Evolutionary conservation across 1,140 invertebrate genomes (phyloP), one percentile per base, ranked within the genome.

Genomic region (Drosophila truncata): DNA sequence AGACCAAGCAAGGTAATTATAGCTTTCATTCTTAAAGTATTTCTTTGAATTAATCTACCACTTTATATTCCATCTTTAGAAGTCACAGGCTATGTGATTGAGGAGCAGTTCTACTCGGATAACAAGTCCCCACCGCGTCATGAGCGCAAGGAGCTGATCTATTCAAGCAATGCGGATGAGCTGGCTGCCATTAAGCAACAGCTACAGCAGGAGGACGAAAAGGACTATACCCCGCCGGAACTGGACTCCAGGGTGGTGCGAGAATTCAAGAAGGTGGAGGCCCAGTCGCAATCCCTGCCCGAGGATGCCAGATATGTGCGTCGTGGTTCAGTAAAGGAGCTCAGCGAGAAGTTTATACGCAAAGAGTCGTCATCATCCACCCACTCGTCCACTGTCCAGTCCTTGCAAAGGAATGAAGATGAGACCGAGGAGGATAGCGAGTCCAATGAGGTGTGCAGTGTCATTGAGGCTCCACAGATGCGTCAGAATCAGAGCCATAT

Each of bases 331-430:
- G 95, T 96, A 0, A 95, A 95, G 86, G 95, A 95, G 33, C 93
- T 96, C 42, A 96, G 95, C 11, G 95, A 96, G 82, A 96, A 96
- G 92, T 96, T 95, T 81, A 95, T 96, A 83, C 83, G 88, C 39
- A 92, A 91, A 64, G 87, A 92, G 47, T 91, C 91, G 13, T 64
- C 77, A 29, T 61, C 79, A 6, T 58, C 60, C 13, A 61, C 78
- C 10, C 69, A 72, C 16, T 69, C 70, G 6, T 47, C 47, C 13
- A 61, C 50, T n/a, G 70, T 61, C 16, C 72, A 76, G 27, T 52
- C 54, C 9, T 8, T 63, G 46, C 23, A 31, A 9, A 79, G 42
- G 50, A 58, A 80, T n/a, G 84, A 85, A 29, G 46, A 67, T 9
- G 81, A 86, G 31, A 86, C 82, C 18, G 88, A 91, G 74, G 88